phyloP scores from a whole-genome alignment of 2,797 vertebrate species.

The Gila robusta region DNA sequence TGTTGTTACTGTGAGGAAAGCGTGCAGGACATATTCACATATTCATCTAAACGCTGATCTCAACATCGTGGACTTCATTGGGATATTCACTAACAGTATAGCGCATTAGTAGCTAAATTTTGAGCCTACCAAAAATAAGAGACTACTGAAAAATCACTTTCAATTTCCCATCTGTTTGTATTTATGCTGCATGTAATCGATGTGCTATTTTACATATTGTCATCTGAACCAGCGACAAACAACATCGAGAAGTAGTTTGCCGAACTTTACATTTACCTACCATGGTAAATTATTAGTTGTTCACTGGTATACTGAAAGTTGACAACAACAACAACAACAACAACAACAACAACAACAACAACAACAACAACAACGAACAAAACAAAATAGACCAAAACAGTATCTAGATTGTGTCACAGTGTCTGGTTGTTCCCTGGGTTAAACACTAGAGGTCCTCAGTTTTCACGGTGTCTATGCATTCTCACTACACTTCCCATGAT shows the following conservation, averaged over 20 bases:
- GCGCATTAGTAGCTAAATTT: not conserved
- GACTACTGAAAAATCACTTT: not conserved
- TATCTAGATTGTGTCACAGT: not conserved
- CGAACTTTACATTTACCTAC: not conserved
- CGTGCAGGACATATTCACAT: too few species aligned
- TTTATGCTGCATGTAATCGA: not conserved
- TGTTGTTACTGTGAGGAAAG: too few species aligned
- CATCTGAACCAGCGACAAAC: not conserved
- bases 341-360: not conserved
- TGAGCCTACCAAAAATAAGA: not conserved
- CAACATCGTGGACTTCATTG: too few species aligned
- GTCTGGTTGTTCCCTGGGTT: too few species aligned
- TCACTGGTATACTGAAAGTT: not conserved
- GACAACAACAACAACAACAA: not conserved
- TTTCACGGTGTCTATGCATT: too few species aligned
- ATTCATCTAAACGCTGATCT: too few species aligned
- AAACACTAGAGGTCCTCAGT: too few species aligned
- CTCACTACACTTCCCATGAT: too few species aligned
- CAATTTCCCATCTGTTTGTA: not conserved
- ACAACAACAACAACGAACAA: not conserved
- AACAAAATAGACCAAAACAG: not conserved
- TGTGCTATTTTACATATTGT: not conserved
- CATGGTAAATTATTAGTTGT: not conserved
- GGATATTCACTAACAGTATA: too few species aligned
- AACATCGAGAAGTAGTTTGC: not conserved